Percentiles rank a stretch among this genome's conserved stretches.
phyloP scores from a whole-genome alignment of 1,140 invertebrate species.

The Phocides pigmalion region DNA sequence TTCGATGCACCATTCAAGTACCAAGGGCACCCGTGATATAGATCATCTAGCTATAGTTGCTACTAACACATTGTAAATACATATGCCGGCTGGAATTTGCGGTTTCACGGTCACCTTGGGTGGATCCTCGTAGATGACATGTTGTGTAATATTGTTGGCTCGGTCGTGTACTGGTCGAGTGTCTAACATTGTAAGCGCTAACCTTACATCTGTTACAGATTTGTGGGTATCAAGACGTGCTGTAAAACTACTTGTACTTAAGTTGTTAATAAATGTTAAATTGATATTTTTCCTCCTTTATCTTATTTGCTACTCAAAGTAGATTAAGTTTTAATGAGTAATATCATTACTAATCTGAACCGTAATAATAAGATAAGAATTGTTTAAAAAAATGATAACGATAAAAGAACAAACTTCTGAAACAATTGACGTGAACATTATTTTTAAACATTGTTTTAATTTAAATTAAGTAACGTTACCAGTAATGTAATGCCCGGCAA shows the following conservation, averaged over 20 bases:
- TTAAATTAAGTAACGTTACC: too few relatives aligned
- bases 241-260: neutral
- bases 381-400: too few relatives aligned
- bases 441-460: too few relatives aligned
- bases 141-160: slow-evolving; percentile 22
- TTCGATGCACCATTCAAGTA: slow-evolving; percentile 1
- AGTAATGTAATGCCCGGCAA: too few relatives aligned
- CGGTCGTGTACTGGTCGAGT: slow-evolving; percentile 29
- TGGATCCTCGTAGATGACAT: slow-evolving; percentile 17
- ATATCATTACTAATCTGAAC: too few relatives aligned
- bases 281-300: too few relatives aligned
- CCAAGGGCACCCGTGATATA: slow-evolving; percentile 7
- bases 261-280: too few relatives aligned
- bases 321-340: too few relatives aligned
- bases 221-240: slow-evolving; percentile 3
- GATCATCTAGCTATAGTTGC: slow-evolving; percentile 6
- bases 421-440: too few relatives aligned
- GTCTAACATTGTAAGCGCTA: slow-evolving; percentile 22
- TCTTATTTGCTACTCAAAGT: too few relatives aligned
- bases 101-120: slow-evolving; percentile 24
- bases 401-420: too few relatives aligned
- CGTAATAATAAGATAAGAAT: too few relatives aligned
- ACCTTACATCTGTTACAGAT: slow-evolving; percentile 28
- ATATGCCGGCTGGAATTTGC: slow-evolving; percentile 5
- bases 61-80: slow-evolving; percentile 9